phyloP scores from a whole-genome alignment of 2,113 vertebrate species.

The Origma solitaria region DNA sequence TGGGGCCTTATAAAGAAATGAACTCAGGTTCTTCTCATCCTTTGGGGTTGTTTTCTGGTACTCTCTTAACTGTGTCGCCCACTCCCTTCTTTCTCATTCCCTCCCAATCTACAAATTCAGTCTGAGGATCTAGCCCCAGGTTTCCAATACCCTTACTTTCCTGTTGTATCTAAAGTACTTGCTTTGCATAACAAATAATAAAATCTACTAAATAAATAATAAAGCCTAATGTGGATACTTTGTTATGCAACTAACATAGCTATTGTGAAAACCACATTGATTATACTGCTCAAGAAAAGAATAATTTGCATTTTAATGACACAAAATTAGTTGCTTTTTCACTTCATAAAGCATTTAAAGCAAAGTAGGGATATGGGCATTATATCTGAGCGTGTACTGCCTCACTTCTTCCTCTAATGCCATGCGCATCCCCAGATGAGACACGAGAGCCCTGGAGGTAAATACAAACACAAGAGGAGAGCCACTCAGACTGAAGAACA shows the following conservation, averaged over 20 bases:
- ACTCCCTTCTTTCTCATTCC: neutral
- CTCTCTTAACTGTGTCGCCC: neutral
- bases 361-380: neutral
- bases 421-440: neutral
- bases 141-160: neutral
- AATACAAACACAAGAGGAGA: neutral
- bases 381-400: neutral
- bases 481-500: neutral
- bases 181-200: neutral
- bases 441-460: neutral
- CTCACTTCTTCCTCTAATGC: neutral
- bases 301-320: conserved; percentile 19
- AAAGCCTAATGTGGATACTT: neutral
- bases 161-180: neutral
- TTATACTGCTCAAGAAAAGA: neutral
- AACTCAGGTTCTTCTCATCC: neutral
- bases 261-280: conserved; percentile 14
- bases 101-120: neutral
- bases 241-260: neutral
- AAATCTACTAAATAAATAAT: neutral
- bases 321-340: neutral
- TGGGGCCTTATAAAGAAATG: neutral
- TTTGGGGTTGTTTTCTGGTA: neutral
- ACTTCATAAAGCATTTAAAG: neutral
- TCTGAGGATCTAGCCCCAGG: neutral